phyloP scores from a whole-genome alignment of 2,888 invertebrate species.

The Sussaba pulchella region DNA sequence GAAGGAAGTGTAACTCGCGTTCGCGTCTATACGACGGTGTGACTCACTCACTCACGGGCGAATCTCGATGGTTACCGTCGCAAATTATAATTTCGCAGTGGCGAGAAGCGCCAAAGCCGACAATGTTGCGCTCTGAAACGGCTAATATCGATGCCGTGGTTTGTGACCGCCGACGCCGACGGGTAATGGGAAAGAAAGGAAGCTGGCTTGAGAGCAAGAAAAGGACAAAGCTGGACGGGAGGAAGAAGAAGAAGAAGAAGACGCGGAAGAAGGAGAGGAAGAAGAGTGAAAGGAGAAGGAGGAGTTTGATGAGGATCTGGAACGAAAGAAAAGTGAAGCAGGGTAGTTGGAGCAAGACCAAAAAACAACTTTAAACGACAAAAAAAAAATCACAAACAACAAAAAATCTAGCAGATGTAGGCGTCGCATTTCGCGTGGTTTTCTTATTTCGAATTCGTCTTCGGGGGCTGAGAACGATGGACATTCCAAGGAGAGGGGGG shows the following conservation, averaged over 20 bases:
- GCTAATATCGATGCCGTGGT: conserved; percentile 22
- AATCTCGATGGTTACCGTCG: conserved; percentile 65
- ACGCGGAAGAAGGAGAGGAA: not conserved
- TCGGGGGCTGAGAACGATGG: conserved; percentile 41
- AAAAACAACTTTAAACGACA: too few relatives aligned
- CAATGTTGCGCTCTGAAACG: conserved; percentile 28
- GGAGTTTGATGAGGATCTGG: conserved; percentile 13
- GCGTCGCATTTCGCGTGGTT: conserved; percentile 70
- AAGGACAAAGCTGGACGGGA: conserved; percentile 15
- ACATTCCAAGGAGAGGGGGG: not conserved
- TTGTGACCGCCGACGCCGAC: conserved; percentile 21
- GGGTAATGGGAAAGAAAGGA: conserved; percentile 57
- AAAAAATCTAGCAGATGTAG: conserved; percentile 17
- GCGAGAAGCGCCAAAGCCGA: conserved; percentile 16
- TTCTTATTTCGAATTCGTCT: conserved; percentile 61
- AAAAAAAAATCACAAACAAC: not conserved
- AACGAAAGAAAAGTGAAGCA: conserved; percentile 37
- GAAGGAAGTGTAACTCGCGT: conserved; percentile 25
- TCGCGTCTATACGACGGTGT: not conserved
- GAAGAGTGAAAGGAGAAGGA: conserved; percentile 2
- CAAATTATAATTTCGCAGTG: conserved; percentile 71
- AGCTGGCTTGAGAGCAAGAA: conserved; percentile 18
- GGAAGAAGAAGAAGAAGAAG: conserved; percentile 2
- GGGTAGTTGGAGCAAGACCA: not conserved
- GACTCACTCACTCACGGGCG: conserved; percentile 59